Evolutionary conservation across 1,140 invertebrate species (phyloP), one percentile per base, ranked within the genome.

Genomic region (Drosophila kepulauana): DNA sequence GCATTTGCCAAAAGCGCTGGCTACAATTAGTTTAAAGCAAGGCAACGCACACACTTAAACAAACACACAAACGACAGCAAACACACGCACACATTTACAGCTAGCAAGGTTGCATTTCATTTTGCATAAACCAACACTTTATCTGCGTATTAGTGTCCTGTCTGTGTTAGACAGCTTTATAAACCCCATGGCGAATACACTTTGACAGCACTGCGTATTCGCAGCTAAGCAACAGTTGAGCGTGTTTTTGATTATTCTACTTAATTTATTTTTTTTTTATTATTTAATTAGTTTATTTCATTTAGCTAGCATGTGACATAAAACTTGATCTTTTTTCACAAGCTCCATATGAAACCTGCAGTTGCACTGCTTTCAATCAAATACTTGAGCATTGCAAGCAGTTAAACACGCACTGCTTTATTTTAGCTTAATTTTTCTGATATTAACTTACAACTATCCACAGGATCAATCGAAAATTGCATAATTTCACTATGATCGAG

Each of bases 11-110:
- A 78, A 85, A 85, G 63, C 76, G 75, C 51, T 68, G 35, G 38
- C 82, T 72, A 77, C 76, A 87, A 87, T 87, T 87, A 87, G 82
- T 81, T 82, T 79, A 77, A 80, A 80, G 71, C 63, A 51, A 78
- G 69, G 70, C 62, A 68, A 65, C 43, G 30, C 56, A 75, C 41
- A 66, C 43, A 75, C 38, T 43, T 3, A 62, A 49, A 59, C 33
- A 62, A 49, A 59, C 33, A 48, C 35, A 75, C 49, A 67, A 20
- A 66, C 15, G 46, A 0, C 63, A 41, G 30, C 45, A 65, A 35
- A 52, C 30, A 4, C 13, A 54, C 35, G 63, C 57, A 68, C 38
- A 54, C 20, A 73, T 7, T 35, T 15, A 30, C 5, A 51, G n/a
- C 59, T 30, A 25, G 63, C 56, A 56, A 43, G 66, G 16, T 46